Base-by-base conservation (phyloP, 2,888 invertebrate genomes). In the Epiperipatus broadwayi region DNA sequence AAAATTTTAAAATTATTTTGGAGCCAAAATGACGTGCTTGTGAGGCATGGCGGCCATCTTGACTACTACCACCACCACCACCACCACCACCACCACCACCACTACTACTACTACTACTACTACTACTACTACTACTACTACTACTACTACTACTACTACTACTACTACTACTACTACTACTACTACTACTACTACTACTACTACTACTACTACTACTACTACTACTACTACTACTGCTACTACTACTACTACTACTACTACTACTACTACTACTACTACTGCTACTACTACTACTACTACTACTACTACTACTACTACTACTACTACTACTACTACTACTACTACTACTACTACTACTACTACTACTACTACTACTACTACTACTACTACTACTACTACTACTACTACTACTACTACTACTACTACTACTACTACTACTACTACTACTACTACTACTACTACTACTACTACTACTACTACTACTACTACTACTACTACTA, bases 161-260 rank as follows among this genome's bases (percentile, higher is more conserved):
- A 34, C 41, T 40, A 35, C 28, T 41, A 28, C 29, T 28, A 30
- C 30, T 29, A 3, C 28, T 14, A 42, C 38, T 35, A 38, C 34
- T 30, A 42, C 39, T 42, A 43, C 38, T 35, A 29, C 41, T 35
- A 21, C 39, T 15, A 35, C 41, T 42, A 31, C 36, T 33, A 43
- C 28, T 42, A 42, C 34, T 37, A 43, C 37, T 43, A 40, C 42
- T 40, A 40, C 42, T 40, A 40, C 39, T 37, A 42, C 33, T 29
- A 39, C 42, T 22, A 43, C 44, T 37, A 36, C 36, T 28, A 40
- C 35, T 40, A 43, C 40, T 42, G 36, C 40, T 34, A 43, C 40
- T 37, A 43, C 40, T 43, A 43, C 42, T 43, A 44, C 44, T 43
- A 43, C 40, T 37, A 43, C 37, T 35, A 43, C 42, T 40, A 36